phyloP scores from a whole-genome alignment of 2,888 invertebrate genomes.

The Prostheceraeus crozeri region DNA sequence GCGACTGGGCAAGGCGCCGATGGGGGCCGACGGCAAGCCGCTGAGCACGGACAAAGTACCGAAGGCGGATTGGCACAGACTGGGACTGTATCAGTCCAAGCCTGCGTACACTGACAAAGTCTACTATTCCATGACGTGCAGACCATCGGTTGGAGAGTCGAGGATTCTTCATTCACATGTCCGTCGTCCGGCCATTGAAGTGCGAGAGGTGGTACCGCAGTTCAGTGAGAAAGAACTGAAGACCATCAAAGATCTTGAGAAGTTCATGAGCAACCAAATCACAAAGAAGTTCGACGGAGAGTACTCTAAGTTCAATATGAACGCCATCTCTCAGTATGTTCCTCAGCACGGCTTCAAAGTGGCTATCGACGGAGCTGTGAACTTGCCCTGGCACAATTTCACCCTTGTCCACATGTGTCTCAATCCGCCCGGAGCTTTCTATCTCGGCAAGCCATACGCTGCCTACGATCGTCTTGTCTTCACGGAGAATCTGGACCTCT shows the following conservation, averaged over 20 bases:
- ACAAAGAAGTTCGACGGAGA: conserved; percentile 47
- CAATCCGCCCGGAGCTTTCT: conserved; percentile 54
- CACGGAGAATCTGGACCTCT: conserved; percentile 47
- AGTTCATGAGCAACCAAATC: conserved; percentile 49
- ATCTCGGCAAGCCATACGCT: conserved; percentile 51
- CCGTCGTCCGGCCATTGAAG: conserved; percentile 44
- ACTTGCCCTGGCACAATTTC: conserved; percentile 53
- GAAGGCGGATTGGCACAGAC: conserved; percentile 48
- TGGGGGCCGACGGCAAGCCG: conserved; percentile 49
- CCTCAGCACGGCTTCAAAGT: conserved; percentile 51
- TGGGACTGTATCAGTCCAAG: conserved; percentile 49
- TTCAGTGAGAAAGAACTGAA: conserved; percentile 44
- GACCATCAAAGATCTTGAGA: conserved; percentile 49
- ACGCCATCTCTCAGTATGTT: conserved; percentile 48
- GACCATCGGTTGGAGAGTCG: conserved; percentile 48
- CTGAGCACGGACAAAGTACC: conserved; percentile 50
- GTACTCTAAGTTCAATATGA: conserved; percentile 49
- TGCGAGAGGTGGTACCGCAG: conserved; percentile 39
- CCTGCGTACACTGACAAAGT: conserved; percentile 50
- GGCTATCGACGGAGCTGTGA: conserved; percentile 51
- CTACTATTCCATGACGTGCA: conserved; percentile 49
- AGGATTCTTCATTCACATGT: conserved; percentile 48
- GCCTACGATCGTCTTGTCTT: conserved; percentile 51
- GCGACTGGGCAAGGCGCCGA: conserved; percentile 48
- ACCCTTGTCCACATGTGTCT: conserved; percentile 50